Evolutionary conservation across 2,797 vertebrate genomes (phyloP).

Genomic region (Microctenopoma steveboyesi): DNA sequence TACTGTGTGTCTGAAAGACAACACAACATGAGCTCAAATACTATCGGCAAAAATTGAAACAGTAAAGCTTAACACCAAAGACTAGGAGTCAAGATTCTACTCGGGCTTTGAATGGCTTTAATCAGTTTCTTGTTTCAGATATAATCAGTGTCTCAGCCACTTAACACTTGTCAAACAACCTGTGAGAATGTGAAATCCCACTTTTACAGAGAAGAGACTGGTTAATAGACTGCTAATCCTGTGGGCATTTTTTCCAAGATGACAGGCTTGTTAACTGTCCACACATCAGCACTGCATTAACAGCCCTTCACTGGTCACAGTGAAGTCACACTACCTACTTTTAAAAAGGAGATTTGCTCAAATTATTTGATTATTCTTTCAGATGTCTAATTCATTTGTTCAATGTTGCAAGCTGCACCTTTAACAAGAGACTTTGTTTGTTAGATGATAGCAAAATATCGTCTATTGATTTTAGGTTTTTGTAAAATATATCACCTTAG

Average conservation of each 20-base stretch:
- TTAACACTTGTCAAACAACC: conserved; percentile 24
- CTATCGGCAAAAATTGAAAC: conserved; percentile 16
- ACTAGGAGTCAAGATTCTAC: conserved; percentile 18
- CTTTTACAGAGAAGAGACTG: conserved; percentile 1
- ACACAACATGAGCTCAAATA: not conserved
- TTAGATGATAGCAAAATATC: no score
- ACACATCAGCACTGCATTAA: conserved; percentile 5
- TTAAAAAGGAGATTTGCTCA: not conserved
- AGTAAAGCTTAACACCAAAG: conserved; percentile 21
- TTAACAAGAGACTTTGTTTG: no score
- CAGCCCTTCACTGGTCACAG: no score
- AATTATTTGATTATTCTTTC: not conserved
- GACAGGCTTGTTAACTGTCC: conserved; percentile 19
- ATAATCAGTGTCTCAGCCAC: conserved; percentile 20
- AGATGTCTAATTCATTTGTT: no score
- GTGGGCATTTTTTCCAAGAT: conserved; percentile 18
- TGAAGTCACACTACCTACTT: not conserved
- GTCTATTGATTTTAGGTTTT: no score
- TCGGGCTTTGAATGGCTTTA: conserved; percentile 19
- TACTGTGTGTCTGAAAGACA: not conserved
- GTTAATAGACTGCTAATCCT: conserved; percentile 30
- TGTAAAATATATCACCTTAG: no score
- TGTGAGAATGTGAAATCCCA: conserved; percentile 7
- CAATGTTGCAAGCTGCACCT: no score
- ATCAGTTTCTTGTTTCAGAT: conserved; percentile 10